A percentile compares a stretch with the other conserved stretches of the same genome.
Evolutionary conservation across 2,888 invertebrate genomes (phyloP).

Genomic region (Amblyjoppa proteus): DNA sequence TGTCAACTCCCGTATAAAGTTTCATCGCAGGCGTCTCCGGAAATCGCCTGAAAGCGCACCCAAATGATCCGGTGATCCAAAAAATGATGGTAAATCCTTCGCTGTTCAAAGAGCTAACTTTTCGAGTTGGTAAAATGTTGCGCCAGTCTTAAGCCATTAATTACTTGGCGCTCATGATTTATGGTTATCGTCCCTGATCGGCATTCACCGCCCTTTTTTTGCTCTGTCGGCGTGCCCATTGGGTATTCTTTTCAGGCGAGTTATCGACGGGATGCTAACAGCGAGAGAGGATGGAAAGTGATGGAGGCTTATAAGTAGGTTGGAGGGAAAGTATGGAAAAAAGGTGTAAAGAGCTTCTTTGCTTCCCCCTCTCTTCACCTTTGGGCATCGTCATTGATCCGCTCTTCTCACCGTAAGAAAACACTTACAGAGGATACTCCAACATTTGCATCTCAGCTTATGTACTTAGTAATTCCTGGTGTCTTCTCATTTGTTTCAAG

Average conservation of each 20-base stretch:
- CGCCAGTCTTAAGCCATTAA: not conserved
- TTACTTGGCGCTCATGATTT: not conserved
- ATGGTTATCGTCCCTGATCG: not conserved
- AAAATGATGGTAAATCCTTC: too few relatives aligned
- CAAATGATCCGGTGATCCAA: too few relatives aligned
- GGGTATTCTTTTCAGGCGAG: not conserved
- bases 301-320: not conserved
- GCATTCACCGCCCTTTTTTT: not conserved
- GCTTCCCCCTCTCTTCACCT: not conserved
- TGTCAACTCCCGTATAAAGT: too few relatives aligned
- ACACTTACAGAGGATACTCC: slow-evolving; percentile 55
- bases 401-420: slow-evolving; percentile 34
- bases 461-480: slow-evolving; percentile 41
- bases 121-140: not conserved
- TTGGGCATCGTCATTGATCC: slow-evolving; percentile 1
- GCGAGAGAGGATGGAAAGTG: not conserved
- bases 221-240: not conserved
- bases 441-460: slow-evolving; percentile 59
- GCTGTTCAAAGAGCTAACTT: not conserved
- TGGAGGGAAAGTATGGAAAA: not conserved
- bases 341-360: not conserved
- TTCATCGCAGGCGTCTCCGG: too few relatives aligned
- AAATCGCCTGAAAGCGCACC: too few relatives aligned
- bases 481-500: not conserved
- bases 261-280: not conserved